phyloP scores from a whole-genome alignment of 1,140 invertebrate species.

The Vanessa atalanta region DNA sequence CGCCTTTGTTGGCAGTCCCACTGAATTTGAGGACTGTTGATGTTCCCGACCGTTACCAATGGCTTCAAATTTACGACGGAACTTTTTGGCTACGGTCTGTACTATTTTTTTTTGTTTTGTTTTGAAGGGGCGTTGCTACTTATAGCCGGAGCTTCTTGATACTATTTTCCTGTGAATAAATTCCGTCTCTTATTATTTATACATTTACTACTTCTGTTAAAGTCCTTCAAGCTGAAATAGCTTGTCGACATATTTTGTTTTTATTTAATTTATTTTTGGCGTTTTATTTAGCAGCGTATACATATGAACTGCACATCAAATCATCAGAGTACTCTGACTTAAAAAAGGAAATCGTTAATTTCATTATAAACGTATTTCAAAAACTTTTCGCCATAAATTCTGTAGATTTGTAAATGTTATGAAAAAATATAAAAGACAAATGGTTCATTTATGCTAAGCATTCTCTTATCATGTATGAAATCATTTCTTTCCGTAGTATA shows the following conservation, averaged over 20 bases:
- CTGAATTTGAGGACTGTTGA: constrained; percentile 52
- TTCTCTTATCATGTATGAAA: constrained; percentile 29
- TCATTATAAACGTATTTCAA: too few species aligned
- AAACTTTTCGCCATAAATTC: too few species aligned
- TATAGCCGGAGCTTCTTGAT: background rate
- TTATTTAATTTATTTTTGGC: too few species aligned
- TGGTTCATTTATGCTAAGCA: constrained; percentile 30
- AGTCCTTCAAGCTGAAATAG: background rate
- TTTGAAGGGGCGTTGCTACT: constrained; percentile 14
- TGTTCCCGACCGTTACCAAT: constrained; percentile 24
- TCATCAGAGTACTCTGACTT: too few species aligned
- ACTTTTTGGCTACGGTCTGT: constrained; percentile 31
- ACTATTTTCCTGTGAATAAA: constrained; percentile 21
- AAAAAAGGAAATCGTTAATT: too few species aligned
- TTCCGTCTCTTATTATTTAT: constrained; percentile 1
- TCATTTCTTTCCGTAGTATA: constrained; percentile 32
- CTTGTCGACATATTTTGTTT: too few species aligned
- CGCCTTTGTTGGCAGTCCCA: constrained; percentile 61
- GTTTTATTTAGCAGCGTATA: too few species aligned
- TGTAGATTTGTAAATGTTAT: background rate
- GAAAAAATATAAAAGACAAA: constrained; percentile 22
- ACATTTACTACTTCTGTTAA: background rate
- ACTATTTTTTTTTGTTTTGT: constrained; percentile 27
- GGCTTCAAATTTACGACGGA: constrained; percentile 36
- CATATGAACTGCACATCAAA: too few species aligned